Conservation (phyloP, 2,113 vertebrate genomes). For the Crotalus viridis region DNA sequence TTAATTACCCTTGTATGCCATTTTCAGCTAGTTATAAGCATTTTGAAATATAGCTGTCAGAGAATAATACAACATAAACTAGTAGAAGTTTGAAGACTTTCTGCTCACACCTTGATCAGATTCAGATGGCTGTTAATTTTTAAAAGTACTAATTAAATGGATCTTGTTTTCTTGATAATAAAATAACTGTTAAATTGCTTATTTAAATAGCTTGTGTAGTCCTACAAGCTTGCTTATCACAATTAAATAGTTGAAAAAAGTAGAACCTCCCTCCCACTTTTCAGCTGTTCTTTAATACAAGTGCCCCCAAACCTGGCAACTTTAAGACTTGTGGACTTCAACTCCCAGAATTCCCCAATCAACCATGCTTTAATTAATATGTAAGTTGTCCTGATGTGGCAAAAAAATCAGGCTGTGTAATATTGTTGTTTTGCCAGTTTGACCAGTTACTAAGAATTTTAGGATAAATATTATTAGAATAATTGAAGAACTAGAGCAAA, state of each 20-base stretch:
- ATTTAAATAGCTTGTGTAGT: neutral
- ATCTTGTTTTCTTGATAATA: neutral
- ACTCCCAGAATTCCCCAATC: neutral
- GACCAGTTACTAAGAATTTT: neutral
- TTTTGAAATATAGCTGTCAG: neutral
- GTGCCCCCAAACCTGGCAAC: neutral
- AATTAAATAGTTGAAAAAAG: neutral
- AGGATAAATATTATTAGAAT: neutral
- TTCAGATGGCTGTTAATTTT: conserved; percentile 17
- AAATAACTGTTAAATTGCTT: neutral
- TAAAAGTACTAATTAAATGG: neutral
- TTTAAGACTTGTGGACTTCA: neutral
- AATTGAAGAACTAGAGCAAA: neutral
- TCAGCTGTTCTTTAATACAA: neutral
- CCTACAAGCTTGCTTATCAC: neutral
- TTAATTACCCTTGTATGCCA: neutral
- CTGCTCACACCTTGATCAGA: neutral
- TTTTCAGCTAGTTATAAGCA: conserved; percentile 8
- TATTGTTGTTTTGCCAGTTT: conserved; percentile 15
- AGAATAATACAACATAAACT: neutral
- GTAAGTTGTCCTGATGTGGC: conserved; percentile 20
- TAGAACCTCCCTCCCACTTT: neutral
- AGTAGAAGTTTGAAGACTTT: neutral
- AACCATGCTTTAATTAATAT: neutral
- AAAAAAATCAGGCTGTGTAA: conserved; percentile 3